phyloP scores from a whole-genome alignment of 1,140 invertebrate genomes.

The Oreohelix idahoensis region DNA sequence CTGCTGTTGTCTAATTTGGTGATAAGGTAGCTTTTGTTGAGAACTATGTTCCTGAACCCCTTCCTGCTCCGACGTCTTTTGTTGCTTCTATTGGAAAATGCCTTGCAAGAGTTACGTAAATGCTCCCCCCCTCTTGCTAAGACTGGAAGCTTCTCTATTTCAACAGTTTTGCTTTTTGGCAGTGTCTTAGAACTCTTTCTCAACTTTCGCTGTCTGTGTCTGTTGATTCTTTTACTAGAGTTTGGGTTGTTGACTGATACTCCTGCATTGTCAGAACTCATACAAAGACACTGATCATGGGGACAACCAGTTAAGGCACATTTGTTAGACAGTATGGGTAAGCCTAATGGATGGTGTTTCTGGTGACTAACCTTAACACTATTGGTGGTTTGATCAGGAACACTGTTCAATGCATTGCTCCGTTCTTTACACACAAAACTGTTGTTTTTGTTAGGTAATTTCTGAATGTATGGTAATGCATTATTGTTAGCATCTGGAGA shows the following conservation, averaged over 20 bases:
- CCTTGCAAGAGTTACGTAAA: too few relatives aligned
- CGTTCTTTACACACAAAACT: not conserved
- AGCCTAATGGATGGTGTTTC: not conserved
- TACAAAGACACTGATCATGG: not conserved
- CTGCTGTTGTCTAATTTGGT: not conserved
- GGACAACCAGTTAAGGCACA: not conserved
- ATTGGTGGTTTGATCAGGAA: not conserved
- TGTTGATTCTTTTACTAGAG: not conserved
- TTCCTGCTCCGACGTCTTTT: too few relatives aligned
- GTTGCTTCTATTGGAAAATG: too few relatives aligned
- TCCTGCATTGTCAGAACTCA: not conserved
- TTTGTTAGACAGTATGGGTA: not conserved
- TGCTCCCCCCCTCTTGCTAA: not conserved
- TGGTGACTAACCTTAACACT: not conserved
- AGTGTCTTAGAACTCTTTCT: not conserved
- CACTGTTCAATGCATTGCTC: not conserved
- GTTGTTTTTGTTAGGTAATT: not conserved
- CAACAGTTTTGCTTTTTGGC: not conserved
- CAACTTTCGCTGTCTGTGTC: not conserved
- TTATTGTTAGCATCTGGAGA: not conserved
- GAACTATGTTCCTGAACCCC: too few relatives aligned
- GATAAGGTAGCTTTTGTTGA: not conserved
- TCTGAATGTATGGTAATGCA: not conserved
- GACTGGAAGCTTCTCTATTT: not conserved
- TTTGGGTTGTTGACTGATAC: not conserved